These are phyloP conservation scores for Melitaea cinxia DNA, from an alignment of 1,140 invertebrate species.

Conservation along the genomic window DNA sequence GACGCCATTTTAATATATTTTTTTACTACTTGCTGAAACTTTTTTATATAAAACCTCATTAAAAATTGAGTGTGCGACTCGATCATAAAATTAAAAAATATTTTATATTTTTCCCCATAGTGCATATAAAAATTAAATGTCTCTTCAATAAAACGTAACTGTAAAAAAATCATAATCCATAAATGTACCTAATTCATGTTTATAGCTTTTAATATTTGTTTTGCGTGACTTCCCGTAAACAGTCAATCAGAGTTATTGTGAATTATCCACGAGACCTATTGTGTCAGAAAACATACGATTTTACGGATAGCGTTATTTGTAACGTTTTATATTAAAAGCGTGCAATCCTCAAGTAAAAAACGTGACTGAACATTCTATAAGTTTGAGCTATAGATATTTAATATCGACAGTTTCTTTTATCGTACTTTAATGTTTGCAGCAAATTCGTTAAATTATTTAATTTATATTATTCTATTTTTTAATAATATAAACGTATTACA, in stretches of 20 bases:
- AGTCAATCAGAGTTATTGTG: slow-evolving; percentile 44
- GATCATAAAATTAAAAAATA: neutral
- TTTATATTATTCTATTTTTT: neutral
- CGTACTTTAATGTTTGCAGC: too few relatives aligned
- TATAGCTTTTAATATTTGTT: slow-evolving; percentile 48
- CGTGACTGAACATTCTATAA: slow-evolving; percentile 34
- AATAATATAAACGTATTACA: neutral
- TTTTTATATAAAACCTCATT: neutral
- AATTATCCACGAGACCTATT: slow-evolving; percentile 21
- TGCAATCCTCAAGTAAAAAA: slow-evolving; percentile 19
- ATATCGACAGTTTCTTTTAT: too few relatives aligned
- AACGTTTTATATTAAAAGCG: slow-evolving; percentile 23
- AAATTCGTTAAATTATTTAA: neutral
- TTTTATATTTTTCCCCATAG: neutral
- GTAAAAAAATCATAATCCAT: slow-evolving; percentile 1
- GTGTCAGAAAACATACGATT: slow-evolving; percentile 10
- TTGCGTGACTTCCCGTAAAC: slow-evolving; percentile 56
- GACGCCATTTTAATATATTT: neutral
- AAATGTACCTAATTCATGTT: slow-evolving; percentile 10
- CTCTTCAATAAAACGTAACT: neutral
- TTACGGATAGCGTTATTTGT: slow-evolving; percentile 17
- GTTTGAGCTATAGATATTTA: too few relatives aligned
- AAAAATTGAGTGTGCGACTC: neutral
- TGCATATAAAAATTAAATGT: neutral
- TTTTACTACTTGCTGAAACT: neutral